phyloP scores from a whole-genome alignment of 2,797 vertebrate species.

The Botia almorhae region DNA sequence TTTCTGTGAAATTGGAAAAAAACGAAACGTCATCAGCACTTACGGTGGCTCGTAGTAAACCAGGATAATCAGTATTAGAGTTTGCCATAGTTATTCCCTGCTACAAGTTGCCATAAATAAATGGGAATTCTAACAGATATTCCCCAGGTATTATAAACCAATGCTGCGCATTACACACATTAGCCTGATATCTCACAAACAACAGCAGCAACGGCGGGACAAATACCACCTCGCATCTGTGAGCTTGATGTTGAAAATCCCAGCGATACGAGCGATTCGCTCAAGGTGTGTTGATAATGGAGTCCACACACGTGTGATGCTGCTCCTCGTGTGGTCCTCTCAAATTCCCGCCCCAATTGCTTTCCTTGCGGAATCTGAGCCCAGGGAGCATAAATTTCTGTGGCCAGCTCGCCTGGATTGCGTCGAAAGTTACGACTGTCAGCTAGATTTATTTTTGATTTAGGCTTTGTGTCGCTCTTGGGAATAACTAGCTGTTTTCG shows the following conservation, averaged over 20 bases:
- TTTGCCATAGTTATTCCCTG: not conserved
- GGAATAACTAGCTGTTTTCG: slow-evolving; percentile 47
- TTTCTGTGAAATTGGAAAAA: slow-evolving; percentile 43
- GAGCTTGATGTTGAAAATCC: slow-evolving; percentile 2
- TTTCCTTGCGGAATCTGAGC: slow-evolving; percentile 48
- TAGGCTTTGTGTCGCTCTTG: slow-evolving; percentile 55
- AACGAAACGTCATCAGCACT: slow-evolving; percentile 28
- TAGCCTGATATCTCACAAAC: slow-evolving; percentile 24
- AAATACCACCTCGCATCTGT: slow-evolving; percentile 2
- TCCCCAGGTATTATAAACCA: not conserved
- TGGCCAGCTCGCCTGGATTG: slow-evolving; percentile 35
- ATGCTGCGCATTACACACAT: not conserved
- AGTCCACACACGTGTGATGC: slow-evolving; percentile 19
- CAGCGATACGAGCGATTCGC: slow-evolving; percentile 10
- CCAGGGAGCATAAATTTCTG: slow-evolving; percentile 48
- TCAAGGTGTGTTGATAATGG: slow-evolving; percentile 34
- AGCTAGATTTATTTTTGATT: slow-evolving; percentile 59
- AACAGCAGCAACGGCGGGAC: slow-evolving; percentile 3
- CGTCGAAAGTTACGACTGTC: slow-evolving; percentile 57
- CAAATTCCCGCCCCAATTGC: slow-evolving; percentile 50
- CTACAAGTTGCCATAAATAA: not conserved
- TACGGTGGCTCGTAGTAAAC: slow-evolving; percentile 33
- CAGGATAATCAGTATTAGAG: not conserved
- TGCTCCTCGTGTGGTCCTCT: slow-evolving; percentile 38
- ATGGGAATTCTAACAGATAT: not conserved